Evolutionary conservation across 37 sponge, comb jelly and placozoan genomes (phyloP).

Genomic region (Haliclona indistincta): DNA sequence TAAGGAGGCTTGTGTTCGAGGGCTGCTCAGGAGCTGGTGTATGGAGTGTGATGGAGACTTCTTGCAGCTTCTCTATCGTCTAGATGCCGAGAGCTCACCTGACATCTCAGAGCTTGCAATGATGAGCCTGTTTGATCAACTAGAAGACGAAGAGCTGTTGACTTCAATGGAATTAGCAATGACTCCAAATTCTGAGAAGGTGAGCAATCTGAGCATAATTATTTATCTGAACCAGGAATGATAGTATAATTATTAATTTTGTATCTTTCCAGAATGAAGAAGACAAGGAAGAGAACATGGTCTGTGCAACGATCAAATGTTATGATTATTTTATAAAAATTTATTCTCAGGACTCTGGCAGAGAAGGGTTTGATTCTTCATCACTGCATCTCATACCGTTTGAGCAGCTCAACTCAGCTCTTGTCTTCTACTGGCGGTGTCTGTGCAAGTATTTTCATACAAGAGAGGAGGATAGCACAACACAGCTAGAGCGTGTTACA

Average conservation of each 20-base stretch:
- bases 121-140: constrained; percentile 54
- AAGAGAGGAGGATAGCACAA: constrained; percentile 40
- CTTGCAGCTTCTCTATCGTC: constrained; percentile 45
- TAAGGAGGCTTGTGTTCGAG: constrained; percentile 47
- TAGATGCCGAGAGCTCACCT: constrained; percentile 74
- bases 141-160: constrained; percentile 28
- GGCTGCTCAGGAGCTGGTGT: constrained; percentile 70
- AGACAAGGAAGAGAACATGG: too few species aligned
- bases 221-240: too few species aligned
- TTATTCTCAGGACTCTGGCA: neutral
- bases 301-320: too few species aligned
- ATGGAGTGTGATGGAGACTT: constrained; percentile 56
- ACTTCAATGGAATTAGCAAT: too few species aligned
- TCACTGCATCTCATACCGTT: constrained; percentile 14
- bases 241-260: too few species aligned
- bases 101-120: constrained; percentile 60
- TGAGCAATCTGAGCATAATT: neutral
- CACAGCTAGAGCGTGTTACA: constrained; percentile 49
- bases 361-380: neutral
- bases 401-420: constrained; percentile 47
- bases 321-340: neutral
- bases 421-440: constrained; percentile 77
- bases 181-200: too few species aligned
- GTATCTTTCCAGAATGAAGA: too few species aligned
- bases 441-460: constrained; percentile 51